A percentile compares a stretch with the other conserved stretches of the same genome.
phyloP scores from a whole-genome alignment of 1,140 invertebrate species.

The Drosophila pectinifera region DNA sequence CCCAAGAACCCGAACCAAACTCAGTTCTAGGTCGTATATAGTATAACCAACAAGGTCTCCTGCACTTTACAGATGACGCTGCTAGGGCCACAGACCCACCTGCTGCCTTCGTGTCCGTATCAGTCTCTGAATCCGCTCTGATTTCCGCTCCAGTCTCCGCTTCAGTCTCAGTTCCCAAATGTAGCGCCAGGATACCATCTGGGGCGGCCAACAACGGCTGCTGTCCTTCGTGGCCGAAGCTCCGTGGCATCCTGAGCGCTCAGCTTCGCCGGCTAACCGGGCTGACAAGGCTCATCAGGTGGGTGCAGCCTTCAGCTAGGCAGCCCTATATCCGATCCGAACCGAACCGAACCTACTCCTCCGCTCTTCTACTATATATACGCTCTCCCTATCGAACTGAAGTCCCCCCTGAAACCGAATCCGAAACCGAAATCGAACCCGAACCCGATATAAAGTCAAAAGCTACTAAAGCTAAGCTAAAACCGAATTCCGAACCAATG shows the following conservation, averaged over 20 bases:
- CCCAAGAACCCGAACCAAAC: not conserved
- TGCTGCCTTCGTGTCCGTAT: slow-evolving; percentile 21
- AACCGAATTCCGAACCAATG: slow-evolving; percentile 17
- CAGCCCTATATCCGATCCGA: not conserved
- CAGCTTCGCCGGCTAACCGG: slow-evolving; percentile 62
- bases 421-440: slow-evolving; percentile 6
- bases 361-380: slow-evolving; percentile 22
- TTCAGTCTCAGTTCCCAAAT: slow-evolving; percentile 35
- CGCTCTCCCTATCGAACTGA: slow-evolving; percentile 10
- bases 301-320: slow-evolving; percentile 55
- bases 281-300: slow-evolving; percentile 70
- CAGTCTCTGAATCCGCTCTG: slow-evolving; percentile 23
- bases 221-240: slow-evolving; percentile 45
- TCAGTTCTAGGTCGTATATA: slow-evolving; percentile 1
- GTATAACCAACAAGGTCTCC: slow-evolving; percentile 33
- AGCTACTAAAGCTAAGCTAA: slow-evolving; percentile 6
- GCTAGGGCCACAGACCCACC: slow-evolving; percentile 28
- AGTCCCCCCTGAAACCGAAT: not conserved
- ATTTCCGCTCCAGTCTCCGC: slow-evolving; percentile 23
- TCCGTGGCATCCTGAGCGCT: slow-evolving; percentile 51
- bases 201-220: slow-evolving; percentile 27
- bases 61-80: slow-evolving; percentile 51
- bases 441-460: slow-evolving; percentile 8
- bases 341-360: slow-evolving; percentile 1
- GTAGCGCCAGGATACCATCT: slow-evolving; percentile 16